Conservation (phyloP, 2,797 vertebrate species). For the Morelia viridis region DNA sequence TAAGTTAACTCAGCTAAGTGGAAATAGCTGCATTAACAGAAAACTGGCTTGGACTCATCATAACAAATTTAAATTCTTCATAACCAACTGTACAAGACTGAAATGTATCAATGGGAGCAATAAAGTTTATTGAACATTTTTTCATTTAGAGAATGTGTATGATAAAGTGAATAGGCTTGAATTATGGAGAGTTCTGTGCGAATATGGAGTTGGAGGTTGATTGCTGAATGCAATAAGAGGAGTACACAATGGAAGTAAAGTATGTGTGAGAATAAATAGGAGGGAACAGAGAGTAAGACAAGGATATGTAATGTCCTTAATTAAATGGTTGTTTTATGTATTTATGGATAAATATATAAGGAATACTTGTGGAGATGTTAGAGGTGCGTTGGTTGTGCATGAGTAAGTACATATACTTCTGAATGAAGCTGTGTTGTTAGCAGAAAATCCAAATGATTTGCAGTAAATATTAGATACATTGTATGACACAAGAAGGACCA, state of each 20-base stretch:
- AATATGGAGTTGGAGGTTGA: not conserved
- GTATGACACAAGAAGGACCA: not conserved
- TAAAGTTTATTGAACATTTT: not conserved
- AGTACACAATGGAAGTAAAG: not conserved
- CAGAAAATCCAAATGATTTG: not conserved
- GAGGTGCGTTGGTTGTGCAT: not conserved
- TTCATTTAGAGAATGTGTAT: not conserved
- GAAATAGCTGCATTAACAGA: constrained; percentile 47
- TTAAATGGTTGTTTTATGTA: not conserved
- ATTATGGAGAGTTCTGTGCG: not conserved
- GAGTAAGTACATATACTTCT: not conserved
- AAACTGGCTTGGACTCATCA: constrained; percentile 39
- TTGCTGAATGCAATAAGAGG: not conserved
- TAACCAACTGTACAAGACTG: not conserved
- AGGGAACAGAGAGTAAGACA: too few relatives aligned
- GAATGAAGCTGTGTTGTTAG: not conserved
- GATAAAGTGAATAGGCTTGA: not conserved
- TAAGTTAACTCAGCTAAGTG: constrained; percentile 38
- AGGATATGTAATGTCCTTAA: not conserved
- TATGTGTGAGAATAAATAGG: not conserved
- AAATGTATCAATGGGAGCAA: not conserved
- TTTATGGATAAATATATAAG: not conserved
- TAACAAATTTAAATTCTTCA: constrained; percentile 3
- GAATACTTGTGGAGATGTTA: not conserved
- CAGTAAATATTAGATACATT: not conserved